These are phyloP conservation scores for Pandemis corylana DNA, from an alignment of 2,888 invertebrate species.

Conservation along the genomic window DNA sequence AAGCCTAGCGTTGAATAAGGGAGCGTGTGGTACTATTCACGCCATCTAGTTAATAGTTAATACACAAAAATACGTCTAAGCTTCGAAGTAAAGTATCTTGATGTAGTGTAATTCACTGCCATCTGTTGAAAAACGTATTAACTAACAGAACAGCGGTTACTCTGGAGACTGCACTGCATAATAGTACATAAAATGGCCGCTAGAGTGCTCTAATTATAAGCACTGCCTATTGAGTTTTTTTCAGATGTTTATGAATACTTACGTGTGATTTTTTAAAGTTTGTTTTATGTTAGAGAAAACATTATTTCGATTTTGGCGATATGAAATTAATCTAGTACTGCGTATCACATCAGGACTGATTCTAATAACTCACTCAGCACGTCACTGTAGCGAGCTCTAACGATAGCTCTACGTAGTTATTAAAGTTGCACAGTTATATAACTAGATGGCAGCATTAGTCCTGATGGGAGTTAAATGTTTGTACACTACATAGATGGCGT, in stretches of 20 bases:
- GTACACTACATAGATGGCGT: slow-evolving; percentile 6
- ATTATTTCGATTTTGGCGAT: too few species aligned
- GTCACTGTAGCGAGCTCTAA: too few species aligned
- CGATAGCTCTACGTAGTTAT: background rate
- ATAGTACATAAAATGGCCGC: background rate
- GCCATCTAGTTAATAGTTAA: too few species aligned
- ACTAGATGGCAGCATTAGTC: slow-evolving; percentile 21
- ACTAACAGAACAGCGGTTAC: background rate
- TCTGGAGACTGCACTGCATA: background rate
- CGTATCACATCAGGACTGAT: too few species aligned
- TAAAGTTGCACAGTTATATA: background rate
- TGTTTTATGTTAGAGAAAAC: too few species aligned
- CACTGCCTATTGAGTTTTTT: too few species aligned
- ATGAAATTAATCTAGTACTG: too few species aligned
- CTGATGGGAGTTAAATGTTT: background rate
- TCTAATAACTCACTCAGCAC: too few species aligned
- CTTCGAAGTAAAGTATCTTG: background rate
- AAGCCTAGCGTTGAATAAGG: too few species aligned
- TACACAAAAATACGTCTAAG: background rate
- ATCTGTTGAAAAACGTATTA: slow-evolving; percentile 9
- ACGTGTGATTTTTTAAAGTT: too few species aligned
- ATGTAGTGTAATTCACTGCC: background rate
- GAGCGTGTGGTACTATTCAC: too few species aligned
- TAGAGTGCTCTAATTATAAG: background rate
- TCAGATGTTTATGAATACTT: too few species aligned